Conservation (phyloP, 1,140 invertebrate species). For the Meteorus sp. region DNA sequence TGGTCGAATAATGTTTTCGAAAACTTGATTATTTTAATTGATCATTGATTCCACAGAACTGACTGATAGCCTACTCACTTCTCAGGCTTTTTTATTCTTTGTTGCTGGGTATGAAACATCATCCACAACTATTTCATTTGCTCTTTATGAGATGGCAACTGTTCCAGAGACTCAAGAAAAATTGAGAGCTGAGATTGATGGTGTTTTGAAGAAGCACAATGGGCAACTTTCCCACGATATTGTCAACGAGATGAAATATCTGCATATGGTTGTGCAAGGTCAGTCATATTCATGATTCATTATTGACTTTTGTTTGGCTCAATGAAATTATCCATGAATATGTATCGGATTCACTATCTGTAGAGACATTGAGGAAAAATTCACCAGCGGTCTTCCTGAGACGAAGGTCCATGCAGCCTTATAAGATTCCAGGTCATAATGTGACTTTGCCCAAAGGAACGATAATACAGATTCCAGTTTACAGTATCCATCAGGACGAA, state of each 20-base stretch:
- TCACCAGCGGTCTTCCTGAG: conserved; percentile 55
- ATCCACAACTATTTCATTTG: conserved; percentile 26
- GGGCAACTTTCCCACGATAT: conserved; percentile 47
- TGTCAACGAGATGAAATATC: conserved; percentile 51
- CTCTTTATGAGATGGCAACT: conserved; percentile 41
- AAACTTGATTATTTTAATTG: conserved; percentile 5
- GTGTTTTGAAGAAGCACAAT: conserved; percentile 21
- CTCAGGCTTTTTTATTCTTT: conserved; percentile 38
- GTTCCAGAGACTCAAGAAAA: conserved; percentile 42
- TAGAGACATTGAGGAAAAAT: conserved; percentile 63
- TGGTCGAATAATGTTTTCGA: not conserved
- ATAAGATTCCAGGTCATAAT: conserved; percentile 50
- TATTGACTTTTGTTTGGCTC: too few species aligned
- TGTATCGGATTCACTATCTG: too few species aligned
- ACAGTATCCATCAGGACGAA: conserved; percentile 64
- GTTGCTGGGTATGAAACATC: conserved; percentile 40
- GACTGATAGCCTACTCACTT: conserved; percentile 27
- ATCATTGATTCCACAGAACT: conserved; percentile 21
- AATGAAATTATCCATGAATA: too few species aligned
- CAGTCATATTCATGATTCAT: too few species aligned
- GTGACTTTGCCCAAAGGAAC: conserved; percentile 51
- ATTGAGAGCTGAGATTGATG: conserved; percentile 42
- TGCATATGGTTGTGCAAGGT: conserved; percentile 44
- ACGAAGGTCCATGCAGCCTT: conserved; percentile 49
- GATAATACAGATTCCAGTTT: conserved; percentile 51